Percentiles rank a stretch among this genome's conserved stretches.
Evolutionary conservation across 2,888 invertebrate genomes (phyloP).

Genomic region (Macaria notata): DNA sequence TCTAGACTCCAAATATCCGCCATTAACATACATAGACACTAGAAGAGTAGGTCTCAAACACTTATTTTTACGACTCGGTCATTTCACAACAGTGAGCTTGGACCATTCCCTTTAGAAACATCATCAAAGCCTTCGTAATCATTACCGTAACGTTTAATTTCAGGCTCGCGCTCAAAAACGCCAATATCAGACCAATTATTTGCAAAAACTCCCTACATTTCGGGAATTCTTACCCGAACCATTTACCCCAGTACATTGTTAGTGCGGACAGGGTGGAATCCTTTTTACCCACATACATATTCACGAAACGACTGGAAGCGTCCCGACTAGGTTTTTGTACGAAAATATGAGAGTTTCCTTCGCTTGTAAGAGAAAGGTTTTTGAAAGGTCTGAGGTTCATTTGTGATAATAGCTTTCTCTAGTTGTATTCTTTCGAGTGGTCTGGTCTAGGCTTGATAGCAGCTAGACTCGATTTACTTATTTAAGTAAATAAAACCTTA

Average conservation of each 20-base stretch:
- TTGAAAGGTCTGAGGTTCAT: conserved; percentile 8
- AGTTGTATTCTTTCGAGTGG: not conserved
- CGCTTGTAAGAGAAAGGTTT: conserved; percentile 8
- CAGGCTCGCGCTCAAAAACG: conserved; percentile 10
- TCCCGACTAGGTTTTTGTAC: conserved; percentile 10
- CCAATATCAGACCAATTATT: conserved; percentile 13
- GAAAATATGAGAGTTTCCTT: conserved; percentile 14
- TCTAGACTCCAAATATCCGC: too few relatives aligned
- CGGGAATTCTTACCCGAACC: conserved; percentile 14
- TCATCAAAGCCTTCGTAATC: too few relatives aligned
- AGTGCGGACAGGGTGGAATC: conserved; percentile 12
- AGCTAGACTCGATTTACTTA: not conserved
- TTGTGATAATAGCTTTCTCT: conserved; percentile 12
- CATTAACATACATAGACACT: too few relatives aligned
- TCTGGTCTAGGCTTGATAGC: too few relatives aligned
- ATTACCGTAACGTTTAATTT: conserved; percentile 6
- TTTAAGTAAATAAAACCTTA: too few relatives aligned
- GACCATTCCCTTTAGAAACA: too few relatives aligned
- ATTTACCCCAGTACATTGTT: conserved; percentile 18
- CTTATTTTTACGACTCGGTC: too few relatives aligned
- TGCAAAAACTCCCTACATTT: conserved; percentile 14
- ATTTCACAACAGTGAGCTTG: too few relatives aligned
- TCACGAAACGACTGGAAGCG: conserved; percentile 6
- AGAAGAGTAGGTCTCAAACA: too few relatives aligned
- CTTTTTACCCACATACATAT: conserved; percentile 22